Evolutionary conservation across 2,113 vertebrate species (phyloP), one percentile per base, ranked within the genome.

Genomic region (Eudyptes chrysolophus): DNA sequence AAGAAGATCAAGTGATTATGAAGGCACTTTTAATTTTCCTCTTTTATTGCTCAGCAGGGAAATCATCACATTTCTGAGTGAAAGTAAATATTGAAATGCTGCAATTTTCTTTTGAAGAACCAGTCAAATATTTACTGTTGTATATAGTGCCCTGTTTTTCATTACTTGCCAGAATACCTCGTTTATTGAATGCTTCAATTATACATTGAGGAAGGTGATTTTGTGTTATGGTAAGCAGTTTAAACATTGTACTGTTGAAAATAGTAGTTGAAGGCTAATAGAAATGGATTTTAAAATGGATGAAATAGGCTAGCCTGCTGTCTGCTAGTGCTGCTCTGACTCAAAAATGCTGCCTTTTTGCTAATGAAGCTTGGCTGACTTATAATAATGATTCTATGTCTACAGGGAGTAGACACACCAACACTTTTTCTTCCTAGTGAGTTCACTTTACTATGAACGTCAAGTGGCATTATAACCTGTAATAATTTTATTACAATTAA

Each of bases 41-140:
- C 32, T 82, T 97, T 93, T 92, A 86, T 95, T 97, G 89, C 83
- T 42, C 88, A 68, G 92, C 82, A 77, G 88, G 93, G 88, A 94
- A 96, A 91, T 80, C 38, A 89, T 92, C 94, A 96, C 71, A 68
- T n/a, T 96, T 94, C 69, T 64, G 55, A 97, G 77, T 92, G 78
- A 72, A 90, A 97, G 87, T 96, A 98, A 98, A 96, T 96, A 95
- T 83, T 97, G 97, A 95, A 98, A 97, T 97, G 85, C 94, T 94
- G 83, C 77, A 89, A 82, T 80, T 87, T 85, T 80, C 95, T 87
- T 84, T 78, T 77, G 85, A 96, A 92, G 92, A 97, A 83, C 72
- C 48, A 95, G 94, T 94, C 78, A 96, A 97, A 97, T 98, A 97
- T 97, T 98, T 96, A 94, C 94, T 93, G 90, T 90, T 89, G 68